Evolutionary conservation across 2,113 vertebrate genomes (phyloP).

Genomic region (Sorex fumeus): DNA sequence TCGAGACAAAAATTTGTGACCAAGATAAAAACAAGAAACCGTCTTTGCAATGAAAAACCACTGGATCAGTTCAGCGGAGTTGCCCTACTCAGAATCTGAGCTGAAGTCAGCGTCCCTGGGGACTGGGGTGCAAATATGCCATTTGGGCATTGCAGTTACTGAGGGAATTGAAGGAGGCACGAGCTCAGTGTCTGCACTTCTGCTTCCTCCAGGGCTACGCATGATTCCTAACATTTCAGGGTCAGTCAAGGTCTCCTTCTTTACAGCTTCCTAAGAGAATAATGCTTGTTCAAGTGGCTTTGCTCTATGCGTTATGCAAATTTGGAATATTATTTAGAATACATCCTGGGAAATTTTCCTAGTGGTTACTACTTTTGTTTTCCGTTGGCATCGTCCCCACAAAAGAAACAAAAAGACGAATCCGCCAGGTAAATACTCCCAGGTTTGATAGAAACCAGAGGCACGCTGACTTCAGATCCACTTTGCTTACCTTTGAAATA

Average conservation of each 20-base stretch:
- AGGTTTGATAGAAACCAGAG: background rate
- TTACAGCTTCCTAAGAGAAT: background rate
- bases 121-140: background rate
- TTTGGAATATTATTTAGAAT: conserved; percentile 62
- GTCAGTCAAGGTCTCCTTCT: background rate
- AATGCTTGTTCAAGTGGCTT: conserved; percentile 21
- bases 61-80: background rate
- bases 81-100: background rate
- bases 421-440: background rate
- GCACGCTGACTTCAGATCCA: background rate
- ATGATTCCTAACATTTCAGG: background rate
- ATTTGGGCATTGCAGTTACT: background rate
- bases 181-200: background rate
- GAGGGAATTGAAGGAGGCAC: background rate
- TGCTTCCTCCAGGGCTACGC: background rate
- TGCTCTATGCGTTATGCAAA: background rate
- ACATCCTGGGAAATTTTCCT: conserved; percentile 21
- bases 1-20: conserved; percentile 19
- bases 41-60: background rate
- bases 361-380: conserved; percentile 16
- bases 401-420: background rate
- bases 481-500: conserved; percentile 30
- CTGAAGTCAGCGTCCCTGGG: background rate
- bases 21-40: conserved; percentile 22
- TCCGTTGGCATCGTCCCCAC: conserved; percentile 1